A percentile compares a stretch with the other conserved stretches of the same genome.
phyloP scores from a whole-genome alignment of 2,113 vertebrate genomes.

The Oxyura jamaicensis region DNA sequence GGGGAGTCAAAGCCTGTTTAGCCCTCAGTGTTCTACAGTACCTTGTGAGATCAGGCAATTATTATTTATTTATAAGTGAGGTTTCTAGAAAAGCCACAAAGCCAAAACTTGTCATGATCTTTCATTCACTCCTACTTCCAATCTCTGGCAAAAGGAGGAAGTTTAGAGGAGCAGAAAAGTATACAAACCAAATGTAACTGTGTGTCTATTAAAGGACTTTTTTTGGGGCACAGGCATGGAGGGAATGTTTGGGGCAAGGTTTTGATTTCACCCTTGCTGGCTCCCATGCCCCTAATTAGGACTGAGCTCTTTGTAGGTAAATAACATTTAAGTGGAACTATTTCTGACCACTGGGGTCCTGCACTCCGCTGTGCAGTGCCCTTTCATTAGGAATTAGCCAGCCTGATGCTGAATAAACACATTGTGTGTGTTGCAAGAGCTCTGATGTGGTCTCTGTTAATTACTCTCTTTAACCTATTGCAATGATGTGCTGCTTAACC shows the following conservation, averaged over 20 bases:
- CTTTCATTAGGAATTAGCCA: slow-evolving; percentile 63
- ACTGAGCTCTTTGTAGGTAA: slow-evolving; percentile 48
- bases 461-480: slow-evolving; percentile 41
- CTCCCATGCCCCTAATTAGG: slow-evolving; percentile 62
- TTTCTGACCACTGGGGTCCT: slow-evolving; percentile 59
- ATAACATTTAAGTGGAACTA: slow-evolving; percentile 64
- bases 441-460: slow-evolving; percentile 68
- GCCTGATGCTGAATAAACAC: slow-evolving; percentile 59
- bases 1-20: not conserved
- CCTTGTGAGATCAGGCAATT: not conserved
- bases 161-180: slow-evolving; percentile 37
- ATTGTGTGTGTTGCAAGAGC: slow-evolving; percentile 39
- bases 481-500: slow-evolving; percentile 47
- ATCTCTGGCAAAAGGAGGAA: slow-evolving; percentile 3
- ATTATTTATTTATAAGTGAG: not conserved
- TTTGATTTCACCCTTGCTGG: slow-evolving; percentile 52
- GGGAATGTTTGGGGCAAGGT: slow-evolving; percentile 4
- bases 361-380: slow-evolving; percentile 20
- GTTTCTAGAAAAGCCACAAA: slow-evolving; percentile 43
- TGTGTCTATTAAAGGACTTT: slow-evolving; percentile 8
- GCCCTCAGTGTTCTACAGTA: not conserved
- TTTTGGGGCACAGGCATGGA: not conserved
- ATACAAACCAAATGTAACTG: not conserved
- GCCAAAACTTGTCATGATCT: not conserved
- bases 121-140: slow-evolving; percentile 17